Percentiles rank a stretch among this genome's conserved stretches.
Conservation (phyloP, 2,797 vertebrate genomes). For the Pitangus sulphuratus region DNA sequence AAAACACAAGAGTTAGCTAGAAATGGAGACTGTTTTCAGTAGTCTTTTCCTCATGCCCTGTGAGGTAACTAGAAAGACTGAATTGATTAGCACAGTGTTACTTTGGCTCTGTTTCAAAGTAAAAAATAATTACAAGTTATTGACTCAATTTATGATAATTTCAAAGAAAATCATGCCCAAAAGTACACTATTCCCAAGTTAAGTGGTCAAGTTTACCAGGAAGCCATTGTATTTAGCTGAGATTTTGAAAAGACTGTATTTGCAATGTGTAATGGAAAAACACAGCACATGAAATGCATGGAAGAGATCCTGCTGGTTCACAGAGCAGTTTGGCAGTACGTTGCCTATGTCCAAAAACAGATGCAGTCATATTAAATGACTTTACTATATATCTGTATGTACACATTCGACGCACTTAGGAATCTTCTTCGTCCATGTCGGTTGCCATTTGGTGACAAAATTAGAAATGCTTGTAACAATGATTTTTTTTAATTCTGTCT, state of each 20-base stretch:
- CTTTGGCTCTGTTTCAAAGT: background rate
- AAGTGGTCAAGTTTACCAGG: background rate
- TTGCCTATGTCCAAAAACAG: background rate
- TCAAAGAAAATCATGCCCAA: background rate
- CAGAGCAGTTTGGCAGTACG: background rate
- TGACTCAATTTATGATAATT: background rate
- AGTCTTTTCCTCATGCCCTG: background rate
- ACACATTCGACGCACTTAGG: background rate
- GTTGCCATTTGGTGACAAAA: background rate
- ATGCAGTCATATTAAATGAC: background rate
- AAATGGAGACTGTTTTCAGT: background rate
- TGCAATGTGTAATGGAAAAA: background rate
- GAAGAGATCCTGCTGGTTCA: background rate
- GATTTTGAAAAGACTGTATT: background rate
- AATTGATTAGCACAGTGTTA: background rate
- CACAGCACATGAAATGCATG: background rate
- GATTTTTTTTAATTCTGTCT: background rate
- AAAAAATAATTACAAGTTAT: background rate
- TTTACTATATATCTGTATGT: background rate
- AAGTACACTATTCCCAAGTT: background rate
- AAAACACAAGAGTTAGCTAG: background rate
- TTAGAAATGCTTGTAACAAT: background rate
- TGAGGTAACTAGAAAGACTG: background rate
- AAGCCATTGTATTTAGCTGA: background rate
- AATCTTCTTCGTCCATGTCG: background rate